These are phyloP conservation scores for Paedocypris micromegethes DNA, from an alignment of 2,797 vertebrate genomes.

Conservation along the genomic window DNA sequence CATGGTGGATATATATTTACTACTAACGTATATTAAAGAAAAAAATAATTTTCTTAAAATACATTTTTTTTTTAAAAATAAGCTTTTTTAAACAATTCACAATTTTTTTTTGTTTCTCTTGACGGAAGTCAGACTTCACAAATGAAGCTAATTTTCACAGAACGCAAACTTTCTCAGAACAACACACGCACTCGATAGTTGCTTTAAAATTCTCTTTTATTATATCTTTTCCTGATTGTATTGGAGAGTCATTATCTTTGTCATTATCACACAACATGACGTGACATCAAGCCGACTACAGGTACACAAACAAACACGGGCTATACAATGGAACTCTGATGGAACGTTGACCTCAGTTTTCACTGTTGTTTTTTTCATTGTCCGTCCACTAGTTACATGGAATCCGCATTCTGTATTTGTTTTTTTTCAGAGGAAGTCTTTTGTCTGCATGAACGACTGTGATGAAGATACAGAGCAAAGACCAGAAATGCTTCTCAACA, in stretches of 20 bases:
- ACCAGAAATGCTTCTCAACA: slow-evolving; percentile 63
- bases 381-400: slow-evolving; percentile 58
- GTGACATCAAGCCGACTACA: slow-evolving; percentile 91
- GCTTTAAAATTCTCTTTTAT: slow-evolving; percentile 69
- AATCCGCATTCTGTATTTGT: slow-evolving; percentile 62
- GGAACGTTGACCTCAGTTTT: slow-evolving; percentile 64
- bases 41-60: no score
- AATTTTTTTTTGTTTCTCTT: no score
- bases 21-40: no score
- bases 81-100: no score
- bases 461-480: slow-evolving; percentile 70
- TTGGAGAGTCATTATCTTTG: slow-evolving; percentile 86
- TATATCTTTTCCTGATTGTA: slow-evolving; percentile 82
- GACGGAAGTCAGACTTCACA: no score
- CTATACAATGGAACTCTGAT: slow-evolving; percentile 89
- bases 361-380: slow-evolving; percentile 63
- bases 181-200: neutral
- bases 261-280: slow-evolving; percentile 91
- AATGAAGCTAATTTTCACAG: no score
- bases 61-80: no score
- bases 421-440: slow-evolving; percentile 37
- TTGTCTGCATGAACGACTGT: slow-evolving; percentile 72
- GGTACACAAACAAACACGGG: slow-evolving; percentile 92
- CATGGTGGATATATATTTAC: no score
- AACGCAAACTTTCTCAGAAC: no score